Conservation (phyloP, 2,888 invertebrate genomes). For the Brachyptera putata region DNA sequence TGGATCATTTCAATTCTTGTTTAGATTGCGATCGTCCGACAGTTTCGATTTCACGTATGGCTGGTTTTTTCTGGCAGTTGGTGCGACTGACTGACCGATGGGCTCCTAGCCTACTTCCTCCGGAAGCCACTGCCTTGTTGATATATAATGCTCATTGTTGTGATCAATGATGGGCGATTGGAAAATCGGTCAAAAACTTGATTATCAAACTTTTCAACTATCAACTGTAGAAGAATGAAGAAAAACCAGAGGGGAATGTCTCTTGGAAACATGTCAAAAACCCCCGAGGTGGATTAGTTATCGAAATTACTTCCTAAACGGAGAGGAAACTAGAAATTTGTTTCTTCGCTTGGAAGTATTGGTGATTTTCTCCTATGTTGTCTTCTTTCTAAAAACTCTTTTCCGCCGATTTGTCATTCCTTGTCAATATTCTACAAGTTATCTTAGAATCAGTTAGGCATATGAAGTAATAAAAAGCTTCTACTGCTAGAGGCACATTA, state of each 20-base stretch:
- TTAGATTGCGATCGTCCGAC: constrained; percentile 14
- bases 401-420: constrained; percentile 6
- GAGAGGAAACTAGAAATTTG: constrained; percentile 33
- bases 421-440: background rate
- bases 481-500: background rate
- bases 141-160: constrained; percentile 10
- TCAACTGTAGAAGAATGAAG: background rate
- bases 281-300: background rate
- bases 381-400: background rate
- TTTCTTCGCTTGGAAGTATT: constrained; percentile 31
- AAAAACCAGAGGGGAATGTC: background rate
- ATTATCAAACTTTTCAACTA: constrained; percentile 10
- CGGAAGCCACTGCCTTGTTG: constrained; percentile 4
- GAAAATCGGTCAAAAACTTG: constrained; percentile 16
- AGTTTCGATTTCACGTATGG: constrained; percentile 20
- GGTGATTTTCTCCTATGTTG: constrained; percentile 22
- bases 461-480: too few species aligned
- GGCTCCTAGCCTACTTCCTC: background rate
- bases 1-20: too few species aligned
- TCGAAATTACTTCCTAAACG: constrained; percentile 19
- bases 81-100: background rate
- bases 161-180: constrained; percentile 10
- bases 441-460: background rate
- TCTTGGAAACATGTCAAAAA: background rate
- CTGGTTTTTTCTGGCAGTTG: constrained; percentile 10